Base-by-base conservation (phyloP, 2,888 invertebrate genomes). In the Diarsia dahlii region DNA sequence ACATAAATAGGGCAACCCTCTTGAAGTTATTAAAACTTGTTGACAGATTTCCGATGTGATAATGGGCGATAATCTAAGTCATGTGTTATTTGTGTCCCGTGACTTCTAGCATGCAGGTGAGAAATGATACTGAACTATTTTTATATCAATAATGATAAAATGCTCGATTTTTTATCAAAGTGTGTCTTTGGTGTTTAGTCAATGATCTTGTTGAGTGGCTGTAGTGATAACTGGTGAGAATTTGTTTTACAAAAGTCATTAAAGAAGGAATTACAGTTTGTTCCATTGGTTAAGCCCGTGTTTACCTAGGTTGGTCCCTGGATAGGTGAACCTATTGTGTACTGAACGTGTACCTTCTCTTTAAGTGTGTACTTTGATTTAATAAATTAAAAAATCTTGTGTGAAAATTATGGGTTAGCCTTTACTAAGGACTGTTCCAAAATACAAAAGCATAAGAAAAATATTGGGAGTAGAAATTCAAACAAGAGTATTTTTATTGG, bases 81-180 rank as follows among this genome's bases (percentile, higher is more conserved):
- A 80, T 48, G 20, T 20, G 56, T 66, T 68, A 65, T 39, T 39
- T 54, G 10, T 15, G 62, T 76, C 80, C 45, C 71, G 81, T 81
- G 81, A 81, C 82, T 81, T 50, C 18, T 28, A 23, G 34, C 71
- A 71, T 68, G 28, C 50, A 62, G 23, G 12, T 48, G 58, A 20
- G 66, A 52, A 60, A 56, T 76, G 64, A 52, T 63, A 52, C 12
- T 28, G 15, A 8, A 18, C 39, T 76, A 62, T 76, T 66, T 71
- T 64, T 4, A 20, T 46, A 64, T 67, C 66, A 23, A 45, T 70
- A 58, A 23, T 20, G 82, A 82, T 78, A 78, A 75, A 50, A 67
- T 82, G 39, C 18, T 74, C 65, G 68, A 58, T 82, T 78, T 82
- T 72, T 82, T 74, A 82, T 81, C 76, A 6, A 54, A 56, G 23